Evolutionary conservation across 2,888 invertebrate genomes (phyloP).

Genomic region (Acrocyrtus sp.): DNA sequence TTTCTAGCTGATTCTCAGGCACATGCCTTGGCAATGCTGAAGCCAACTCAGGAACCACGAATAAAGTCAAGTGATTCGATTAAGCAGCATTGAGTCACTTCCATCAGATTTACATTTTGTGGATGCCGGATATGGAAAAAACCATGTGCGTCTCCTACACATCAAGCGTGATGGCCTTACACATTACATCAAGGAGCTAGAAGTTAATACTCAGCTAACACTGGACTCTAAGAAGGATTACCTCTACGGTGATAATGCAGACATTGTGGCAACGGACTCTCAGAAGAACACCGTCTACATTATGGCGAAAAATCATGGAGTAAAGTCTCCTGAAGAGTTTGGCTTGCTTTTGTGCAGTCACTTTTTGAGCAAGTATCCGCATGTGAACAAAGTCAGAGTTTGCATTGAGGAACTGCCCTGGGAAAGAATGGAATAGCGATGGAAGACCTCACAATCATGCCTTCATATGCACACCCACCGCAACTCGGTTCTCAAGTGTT

Average conservation of each 20-base stretch:
- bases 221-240: slow-evolving; percentile 78
- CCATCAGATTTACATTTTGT: slow-evolving; percentile 71
- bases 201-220: slow-evolving; percentile 78
- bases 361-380: slow-evolving; percentile 79
- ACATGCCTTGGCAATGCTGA: slow-evolving; percentile 9
- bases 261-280: slow-evolving; percentile 83
- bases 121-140: slow-evolving; percentile 79
- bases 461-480: slow-evolving; percentile 77
- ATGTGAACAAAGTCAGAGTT: slow-evolving; percentile 76
- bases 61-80: background rate
- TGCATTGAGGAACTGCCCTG: slow-evolving; percentile 81
- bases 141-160: slow-evolving; percentile 78
- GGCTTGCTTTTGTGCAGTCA: slow-evolving; percentile 78
- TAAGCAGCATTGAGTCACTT: background rate
- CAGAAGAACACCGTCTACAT: slow-evolving; percentile 86
- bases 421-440: slow-evolving; percentile 74
- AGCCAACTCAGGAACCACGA: slow-evolving; percentile 16
- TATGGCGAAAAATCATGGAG: slow-evolving; percentile 80
- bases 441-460: slow-evolving; percentile 78
- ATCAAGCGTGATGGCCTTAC: slow-evolving; percentile 73
- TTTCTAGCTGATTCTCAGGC: too few relatives aligned
- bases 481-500: slow-evolving; percentile 76
- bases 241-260: slow-evolving; percentile 78
- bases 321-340: slow-evolving; percentile 81
- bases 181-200: slow-evolving; percentile 79